Evolutionary conservation across 2,888 invertebrate genomes (phyloP).

Genomic region (Heliconius charithonia): DNA sequence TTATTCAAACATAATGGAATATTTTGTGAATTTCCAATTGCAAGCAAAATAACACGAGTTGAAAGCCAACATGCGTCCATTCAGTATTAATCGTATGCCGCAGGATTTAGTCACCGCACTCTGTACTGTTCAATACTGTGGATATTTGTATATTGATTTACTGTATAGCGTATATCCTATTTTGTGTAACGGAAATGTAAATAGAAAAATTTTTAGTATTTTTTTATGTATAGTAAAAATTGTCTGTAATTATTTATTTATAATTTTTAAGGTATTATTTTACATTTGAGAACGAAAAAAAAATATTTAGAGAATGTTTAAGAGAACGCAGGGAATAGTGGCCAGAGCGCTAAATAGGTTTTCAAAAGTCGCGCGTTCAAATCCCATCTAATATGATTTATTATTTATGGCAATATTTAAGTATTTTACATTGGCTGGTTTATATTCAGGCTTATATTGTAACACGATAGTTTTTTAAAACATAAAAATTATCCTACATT

Average conservation of each 20-base stretch:
- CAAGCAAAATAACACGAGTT: conserved; percentile 17
- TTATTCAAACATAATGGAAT: neutral
- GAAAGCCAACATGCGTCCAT: conserved; percentile 29
- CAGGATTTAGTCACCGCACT: conserved; percentile 28
- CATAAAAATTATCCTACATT: neutral
- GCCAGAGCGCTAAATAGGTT: too few species aligned
- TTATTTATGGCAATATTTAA: too few species aligned
- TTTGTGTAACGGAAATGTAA: neutral
- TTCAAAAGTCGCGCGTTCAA: too few species aligned
- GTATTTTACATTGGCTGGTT: too few species aligned
- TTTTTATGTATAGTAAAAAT: too few species aligned
- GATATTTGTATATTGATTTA: conserved; percentile 23
- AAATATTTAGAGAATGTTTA: too few species aligned
- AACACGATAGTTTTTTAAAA: neutral
- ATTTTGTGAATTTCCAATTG: conserved; percentile 13
- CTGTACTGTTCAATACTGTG: conserved; percentile 17
- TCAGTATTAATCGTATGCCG: conserved; percentile 28
- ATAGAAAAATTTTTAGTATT: neutral
- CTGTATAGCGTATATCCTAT: neutral
- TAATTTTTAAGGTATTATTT: too few species aligned
- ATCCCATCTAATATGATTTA: too few species aligned
- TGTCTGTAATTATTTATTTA: too few species aligned
- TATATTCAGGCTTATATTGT: too few species aligned
- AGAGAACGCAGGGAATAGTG: too few species aligned
- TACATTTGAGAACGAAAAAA: too few species aligned